A percentile compares a stretch with the other conserved stretches of the same genome.
Conservation (phyloP, 1,140 invertebrate species). For the Philopotamus ludificatus region DNA sequence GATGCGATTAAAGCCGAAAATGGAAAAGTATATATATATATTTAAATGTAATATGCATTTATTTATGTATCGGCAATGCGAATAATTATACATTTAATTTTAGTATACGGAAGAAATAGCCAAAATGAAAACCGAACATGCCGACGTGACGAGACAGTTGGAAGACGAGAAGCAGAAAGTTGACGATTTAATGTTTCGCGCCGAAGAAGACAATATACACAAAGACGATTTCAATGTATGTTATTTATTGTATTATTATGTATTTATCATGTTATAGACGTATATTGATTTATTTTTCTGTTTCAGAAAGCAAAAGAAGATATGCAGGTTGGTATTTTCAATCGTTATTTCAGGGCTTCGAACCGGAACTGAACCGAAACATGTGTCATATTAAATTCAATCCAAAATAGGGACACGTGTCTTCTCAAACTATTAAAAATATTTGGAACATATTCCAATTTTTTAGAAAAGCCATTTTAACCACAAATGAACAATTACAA, state of each 20-base stretch:
- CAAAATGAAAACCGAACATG: slow-evolving; percentile 67
- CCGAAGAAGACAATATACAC: slow-evolving; percentile 79
- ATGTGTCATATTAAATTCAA: too few relatives aligned
- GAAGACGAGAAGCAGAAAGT: slow-evolving; percentile 85
- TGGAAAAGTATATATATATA: slow-evolving; percentile 44
- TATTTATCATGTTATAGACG: not conserved
- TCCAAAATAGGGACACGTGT: too few relatives aligned
- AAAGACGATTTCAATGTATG: slow-evolving; percentile 55
- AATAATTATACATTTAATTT: slow-evolving; percentile 21
- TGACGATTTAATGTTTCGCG: slow-evolving; percentile 88
- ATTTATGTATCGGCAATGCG: not conserved
- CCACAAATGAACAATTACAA: too few relatives aligned
- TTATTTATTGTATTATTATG: slow-evolving; percentile 5
- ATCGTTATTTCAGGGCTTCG: too few relatives aligned
- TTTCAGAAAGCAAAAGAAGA: slow-evolving; percentile 55
- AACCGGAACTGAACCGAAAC: too few relatives aligned
- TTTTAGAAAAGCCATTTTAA: too few relatives aligned
- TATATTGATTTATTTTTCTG: slow-evolving; percentile 39
- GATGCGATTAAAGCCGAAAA: slow-evolving; percentile 48
- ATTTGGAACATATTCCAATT: too few relatives aligned
- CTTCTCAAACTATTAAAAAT: too few relatives aligned
- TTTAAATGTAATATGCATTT: too few relatives aligned
- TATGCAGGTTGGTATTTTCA: slow-evolving; percentile 65
- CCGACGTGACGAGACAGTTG: slow-evolving; percentile 65
- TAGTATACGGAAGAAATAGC: slow-evolving; percentile 53